Base-by-base conservation (phyloP, 2,888 invertebrate species). In the Panopea generosa region DNA sequence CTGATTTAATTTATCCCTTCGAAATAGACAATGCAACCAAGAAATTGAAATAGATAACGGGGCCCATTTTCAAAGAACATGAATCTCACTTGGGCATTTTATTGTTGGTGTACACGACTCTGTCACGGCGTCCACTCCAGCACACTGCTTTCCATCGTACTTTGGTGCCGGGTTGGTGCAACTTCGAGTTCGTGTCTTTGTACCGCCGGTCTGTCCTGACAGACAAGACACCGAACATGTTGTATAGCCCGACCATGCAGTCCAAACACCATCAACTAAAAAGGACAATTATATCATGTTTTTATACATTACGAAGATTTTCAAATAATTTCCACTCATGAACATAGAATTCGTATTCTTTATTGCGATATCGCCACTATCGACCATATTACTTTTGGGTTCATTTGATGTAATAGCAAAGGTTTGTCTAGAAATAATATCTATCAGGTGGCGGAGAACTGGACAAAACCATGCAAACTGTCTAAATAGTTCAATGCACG, bases 261-360 rank as follows among this genome's bases (percentile, higher is more conserved):
- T 55, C 85, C 86, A 90, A 2, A 76, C 56, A 20, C 90, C 89
- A 57, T 90, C 86, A 66, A 88, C 90, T 90, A 76, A 3, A 76
- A 68, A 24, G 3, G n/a, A n/a, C n/a, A n/a, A n/a, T n/a, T n/a
- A n/a, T n/a, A n/a, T n/a, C n/a, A n/a, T n/a, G n/a, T 18, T 43
- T 16, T 24, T 29, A 14, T 26, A 55, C 2, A 27, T 16, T 11
- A 22, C 18, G 29, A 55, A n/a, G n/a, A n/a, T n/a, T n/a, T n/a
- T n/a, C n/a, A n/a, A n/a, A n/a, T n/a, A n/a, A n/a, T n/a, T n/a
- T n/a, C n/a, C n/a, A n/a, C n/a, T n/a, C n/a, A n/a, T n/a, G n/a
- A n/a, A n/a, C n/a, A n/a, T n/a, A n/a, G n/a, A n/a, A n/a, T n/a
- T n/a, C n/a, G n/a, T n/a, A n/a, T n/a, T n/a, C n/a, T n/a, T n/a